These are phyloP conservation scores for Cordilura impudica DNA, from an alignment of 2,888 invertebrate genomes.

Conservation along the genomic window DNA sequence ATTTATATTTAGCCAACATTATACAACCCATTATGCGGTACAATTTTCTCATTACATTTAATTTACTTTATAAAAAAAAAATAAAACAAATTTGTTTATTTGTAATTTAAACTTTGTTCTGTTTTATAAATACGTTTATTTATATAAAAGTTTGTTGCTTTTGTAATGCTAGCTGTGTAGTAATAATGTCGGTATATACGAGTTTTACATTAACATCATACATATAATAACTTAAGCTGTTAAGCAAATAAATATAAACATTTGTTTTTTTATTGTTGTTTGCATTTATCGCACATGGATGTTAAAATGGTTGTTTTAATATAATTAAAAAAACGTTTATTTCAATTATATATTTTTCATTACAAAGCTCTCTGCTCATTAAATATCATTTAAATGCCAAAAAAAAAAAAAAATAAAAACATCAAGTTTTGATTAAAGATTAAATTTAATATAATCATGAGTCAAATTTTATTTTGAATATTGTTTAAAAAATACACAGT, in stretches of 20 bases:
- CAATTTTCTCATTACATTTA: no score
- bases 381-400: constrained; percentile 3
- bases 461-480: no score
- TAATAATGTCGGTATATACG: no score
- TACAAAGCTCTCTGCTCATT: neutral
- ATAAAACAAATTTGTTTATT: constrained; percentile 1
- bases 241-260: neutral
- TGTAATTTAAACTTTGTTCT: constrained; percentile 9
- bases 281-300: neutral
- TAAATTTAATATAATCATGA: no score
- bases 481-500: no score
- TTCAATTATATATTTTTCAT: constrained; percentile 13
- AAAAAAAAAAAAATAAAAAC: no score
- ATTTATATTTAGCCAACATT: no score
- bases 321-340: constrained; percentile 17
- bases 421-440: no score
- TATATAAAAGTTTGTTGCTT: constrained; percentile 28
- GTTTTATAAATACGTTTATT: neutral
- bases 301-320: neutral
- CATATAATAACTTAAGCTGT: neutral
- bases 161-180: no score
- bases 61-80: neutral
- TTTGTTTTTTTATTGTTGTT: neutral
- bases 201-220: neutral
- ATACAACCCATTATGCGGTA: no score